Evolutionary conservation across 1,140 invertebrate species (phyloP), one percentile per base, ranked within the genome.

Genomic region (Rhopalosiphum padi): DNA sequence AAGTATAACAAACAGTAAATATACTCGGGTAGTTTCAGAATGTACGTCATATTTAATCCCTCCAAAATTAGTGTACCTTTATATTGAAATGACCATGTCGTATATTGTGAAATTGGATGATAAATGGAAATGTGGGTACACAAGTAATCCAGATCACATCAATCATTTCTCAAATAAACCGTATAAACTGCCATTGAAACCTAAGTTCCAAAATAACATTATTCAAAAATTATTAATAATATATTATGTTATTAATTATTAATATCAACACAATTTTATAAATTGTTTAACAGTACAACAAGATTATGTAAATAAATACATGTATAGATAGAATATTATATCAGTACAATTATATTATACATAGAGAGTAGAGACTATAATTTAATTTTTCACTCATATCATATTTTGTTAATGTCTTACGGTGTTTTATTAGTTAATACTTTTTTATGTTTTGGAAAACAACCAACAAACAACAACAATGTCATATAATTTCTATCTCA

Each of bases 131-230:
- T 25, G 23, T 43, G 37, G 37, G 23, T 30, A 43, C 53, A 30
- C 53, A 30, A 90, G 11, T 60, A 60, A 60, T 90, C 87, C 89
- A 68, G 11, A n/a, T 43, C 37, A 46, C 55, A 90, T 90, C 89
- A 90, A 90, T 60, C 89, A 90, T 68, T 68, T 60, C 25, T 90
- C 37, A 68, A 90, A 90, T n/a, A 90, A 90, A 90, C 41, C 37
- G 23, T 25, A 55, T 25, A 35, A 37, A 30, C 88, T 35, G 1
- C 43, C 25, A 25, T 30, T 60, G n/a, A 37, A 55, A 60, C 87
- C n/a, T 0, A 37, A 87, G n/a, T 89, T 23, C 30, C 48, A 23
- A 53, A 89, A 53, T 5, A n/a, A 7, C 23, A 46, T 89, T 35
- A 35, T 37, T 89, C 18, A 22, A 21, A 53, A 23, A 35, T 25